Conservation (phyloP, 2,888 invertebrate genomes). For the Trissolcus japonicus region DNA sequence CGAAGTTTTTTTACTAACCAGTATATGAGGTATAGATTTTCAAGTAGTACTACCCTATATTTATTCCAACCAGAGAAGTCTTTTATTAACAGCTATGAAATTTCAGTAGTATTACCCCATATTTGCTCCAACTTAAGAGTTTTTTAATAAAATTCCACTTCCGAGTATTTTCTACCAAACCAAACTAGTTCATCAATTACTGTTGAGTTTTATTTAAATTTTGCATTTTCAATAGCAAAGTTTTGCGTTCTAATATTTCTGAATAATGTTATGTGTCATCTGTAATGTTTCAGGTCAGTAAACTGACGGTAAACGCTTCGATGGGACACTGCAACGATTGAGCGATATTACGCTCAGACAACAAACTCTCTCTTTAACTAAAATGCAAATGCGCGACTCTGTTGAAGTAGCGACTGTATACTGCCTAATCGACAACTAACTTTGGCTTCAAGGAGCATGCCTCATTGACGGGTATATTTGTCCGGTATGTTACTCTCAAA, state of each 20-base stretch:
- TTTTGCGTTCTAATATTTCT: not conserved
- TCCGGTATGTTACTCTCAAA: not conserved
- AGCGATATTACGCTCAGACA: conserved; percentile 42
- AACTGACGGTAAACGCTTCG: conserved; percentile 17
- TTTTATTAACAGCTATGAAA: too few species aligned
- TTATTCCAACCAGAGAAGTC: too few species aligned
- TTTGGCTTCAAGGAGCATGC: conserved; percentile 16
- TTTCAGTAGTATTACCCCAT: too few species aligned
- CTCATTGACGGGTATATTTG: conserved; percentile 17
- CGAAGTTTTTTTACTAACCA: too few species aligned
- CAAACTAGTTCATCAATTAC: too few species aligned
- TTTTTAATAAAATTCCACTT: too few species aligned
- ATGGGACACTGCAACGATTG: conserved; percentile 17
- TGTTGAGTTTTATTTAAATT: too few species aligned
- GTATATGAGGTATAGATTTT: too few species aligned
- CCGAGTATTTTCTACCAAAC: too few species aligned
- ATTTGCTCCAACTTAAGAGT: too few species aligned
- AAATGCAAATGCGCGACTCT: conserved; percentile 38
- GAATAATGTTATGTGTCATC: not conserved
- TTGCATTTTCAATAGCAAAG: too few species aligned
- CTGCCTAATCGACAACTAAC: conserved; percentile 28
- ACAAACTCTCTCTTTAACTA: conserved; percentile 32
- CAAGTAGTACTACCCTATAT: too few species aligned
- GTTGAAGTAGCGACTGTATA: conserved; percentile 23
- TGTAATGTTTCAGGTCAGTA: conserved; percentile 21